Evolutionary conservation across 53 echinoderm and acorn worm genomes (phyloP).

Genomic region (Arbacia lixula): DNA sequence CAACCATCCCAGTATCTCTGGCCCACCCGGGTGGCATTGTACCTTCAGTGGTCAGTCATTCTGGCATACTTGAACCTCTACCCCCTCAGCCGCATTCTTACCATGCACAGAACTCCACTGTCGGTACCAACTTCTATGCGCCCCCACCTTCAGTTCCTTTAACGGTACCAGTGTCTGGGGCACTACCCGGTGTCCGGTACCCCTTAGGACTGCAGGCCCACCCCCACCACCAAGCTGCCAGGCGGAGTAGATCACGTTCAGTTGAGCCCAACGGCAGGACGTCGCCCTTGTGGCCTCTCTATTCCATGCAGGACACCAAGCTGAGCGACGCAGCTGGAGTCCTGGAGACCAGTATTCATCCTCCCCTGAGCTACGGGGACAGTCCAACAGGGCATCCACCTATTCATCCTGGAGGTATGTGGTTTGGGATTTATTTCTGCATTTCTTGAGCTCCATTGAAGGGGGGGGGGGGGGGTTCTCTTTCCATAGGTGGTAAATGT

Average conservation of each 20-base stretch:
- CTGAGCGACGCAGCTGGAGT: neutral
- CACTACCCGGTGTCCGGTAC: neutral
- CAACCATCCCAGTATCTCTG: neutral
- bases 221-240: too few species aligned
- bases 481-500: too few species aligned
- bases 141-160: neutral
- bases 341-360: conserved; percentile 18
- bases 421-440: neutral
- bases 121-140: conserved; percentile 4
- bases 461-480: too few species aligned
- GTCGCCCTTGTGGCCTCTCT: neutral
- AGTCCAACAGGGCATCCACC: conserved; percentile 3
- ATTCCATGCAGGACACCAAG: conserved; percentile 11
- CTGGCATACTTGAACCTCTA: neutral
- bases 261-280: neutral
- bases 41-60: too few species aligned
- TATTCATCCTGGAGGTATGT: neutral
- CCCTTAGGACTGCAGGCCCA: neutral
- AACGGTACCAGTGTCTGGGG: neutral
- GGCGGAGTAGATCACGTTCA: neutral
- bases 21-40: too few species aligned
- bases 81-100: neutral
- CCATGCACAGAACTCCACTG: neutral
- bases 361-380: too few species aligned
- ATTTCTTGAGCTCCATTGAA: too few species aligned